Evolutionary conservation across 2,113 vertebrate species (phyloP).

Genomic region (Fregata magnificens): DNA sequence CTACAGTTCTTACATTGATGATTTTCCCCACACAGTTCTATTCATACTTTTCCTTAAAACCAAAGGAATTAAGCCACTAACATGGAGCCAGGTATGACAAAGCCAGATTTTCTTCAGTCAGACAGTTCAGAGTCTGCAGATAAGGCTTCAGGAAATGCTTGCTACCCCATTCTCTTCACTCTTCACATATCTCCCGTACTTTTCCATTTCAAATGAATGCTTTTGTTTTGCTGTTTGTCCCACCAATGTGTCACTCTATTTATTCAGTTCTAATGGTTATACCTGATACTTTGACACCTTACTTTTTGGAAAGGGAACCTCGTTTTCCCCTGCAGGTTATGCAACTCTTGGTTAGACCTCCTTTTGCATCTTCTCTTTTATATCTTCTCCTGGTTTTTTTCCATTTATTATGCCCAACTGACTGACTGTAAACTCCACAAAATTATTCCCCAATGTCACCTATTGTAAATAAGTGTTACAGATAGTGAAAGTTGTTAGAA

Average conservation of each 20-base stretch:
- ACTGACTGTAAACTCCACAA: neutral
- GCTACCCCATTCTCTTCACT: neutral
- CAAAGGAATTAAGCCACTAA: neutral
- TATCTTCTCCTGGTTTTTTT: neutral
- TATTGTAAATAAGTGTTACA: neutral
- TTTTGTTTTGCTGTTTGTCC: neutral
- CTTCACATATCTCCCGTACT: accelerated
- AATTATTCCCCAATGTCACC: neutral
- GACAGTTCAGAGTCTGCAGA: neutral
- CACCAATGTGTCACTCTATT: neutral
- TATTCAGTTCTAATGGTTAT: neutral
- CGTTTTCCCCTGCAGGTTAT: neutral
- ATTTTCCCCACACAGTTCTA: neutral
- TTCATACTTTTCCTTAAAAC: neutral
- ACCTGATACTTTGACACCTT: neutral
- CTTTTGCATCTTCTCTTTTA: neutral
- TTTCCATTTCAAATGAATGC: neutral
- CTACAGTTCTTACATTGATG: neutral
- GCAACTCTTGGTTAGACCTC: neutral
- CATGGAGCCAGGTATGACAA: neutral
- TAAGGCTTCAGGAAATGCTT: neutral
- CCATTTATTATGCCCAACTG: neutral
- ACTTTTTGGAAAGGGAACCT: neutral
- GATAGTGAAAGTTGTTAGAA: neutral
- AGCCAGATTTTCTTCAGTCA: neutral